A percentile compares a stretch with the other conserved stretches of the same genome.
Conservation (phyloP, 1,140 invertebrate species). For the Rhyzopertha dominica region DNA sequence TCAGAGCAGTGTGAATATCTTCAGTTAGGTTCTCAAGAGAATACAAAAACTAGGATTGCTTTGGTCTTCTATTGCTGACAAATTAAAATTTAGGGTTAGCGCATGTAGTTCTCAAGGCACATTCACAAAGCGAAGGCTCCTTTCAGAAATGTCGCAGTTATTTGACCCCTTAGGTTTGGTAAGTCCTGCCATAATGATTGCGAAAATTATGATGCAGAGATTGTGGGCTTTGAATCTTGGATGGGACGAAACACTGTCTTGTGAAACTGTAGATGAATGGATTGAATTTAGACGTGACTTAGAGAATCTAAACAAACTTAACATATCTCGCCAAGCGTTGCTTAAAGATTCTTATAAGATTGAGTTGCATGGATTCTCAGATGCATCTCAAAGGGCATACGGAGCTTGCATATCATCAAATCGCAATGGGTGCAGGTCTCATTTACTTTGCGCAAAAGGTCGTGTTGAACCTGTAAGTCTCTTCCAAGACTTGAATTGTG, state of each 20-base stretch:
- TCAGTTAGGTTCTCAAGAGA: conserved; percentile 2
- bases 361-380: conserved; percentile 34
- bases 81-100: conserved; percentile 31
- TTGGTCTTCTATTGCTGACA: conserved; percentile 35
- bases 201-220: conserved; percentile 47
- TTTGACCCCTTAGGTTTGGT: conserved; percentile 49
- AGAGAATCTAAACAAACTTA: conserved; percentile 8
- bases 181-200: conserved; percentile 37
- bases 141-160: conserved; percentile 38
- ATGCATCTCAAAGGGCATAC: conserved; percentile 33
- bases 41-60: conserved; percentile 39
- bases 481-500: too few species aligned
- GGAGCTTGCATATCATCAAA: conserved; percentile 29
- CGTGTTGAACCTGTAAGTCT: too few species aligned
- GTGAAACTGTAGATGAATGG: conserved; percentile 16
- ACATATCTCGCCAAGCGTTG: conserved; percentile 19
- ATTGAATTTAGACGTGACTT: conserved; percentile 21
- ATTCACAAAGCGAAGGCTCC: conserved; percentile 42
- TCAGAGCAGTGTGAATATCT: conserved; percentile 5
- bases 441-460: conserved; percentile 26
- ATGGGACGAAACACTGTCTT: conserved; percentile 45
- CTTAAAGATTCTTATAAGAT: conserved; percentile 15
- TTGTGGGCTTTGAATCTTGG: conserved; percentile 40
- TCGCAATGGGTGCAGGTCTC: background rate
- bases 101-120: conserved; percentile 3